These are phyloP conservation scores for Xenus cinereus DNA, from an alignment of 2,113 vertebrate species.

Conservation along the genomic window DNA sequence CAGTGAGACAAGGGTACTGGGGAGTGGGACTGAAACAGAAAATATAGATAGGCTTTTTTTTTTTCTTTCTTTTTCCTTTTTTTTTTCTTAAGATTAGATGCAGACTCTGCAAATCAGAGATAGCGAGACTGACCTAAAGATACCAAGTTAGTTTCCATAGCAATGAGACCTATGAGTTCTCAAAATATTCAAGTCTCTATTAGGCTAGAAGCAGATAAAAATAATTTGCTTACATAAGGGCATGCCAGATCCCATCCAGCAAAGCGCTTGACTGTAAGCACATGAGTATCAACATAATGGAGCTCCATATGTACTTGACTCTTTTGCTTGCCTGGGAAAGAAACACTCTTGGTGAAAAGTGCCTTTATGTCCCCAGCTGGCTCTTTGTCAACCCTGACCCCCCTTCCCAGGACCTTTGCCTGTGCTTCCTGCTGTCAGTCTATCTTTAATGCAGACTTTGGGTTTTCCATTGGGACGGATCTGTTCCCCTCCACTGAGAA, in stretches of 20 bases:
- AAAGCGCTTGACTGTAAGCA: background rate
- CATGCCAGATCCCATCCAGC: background rate
- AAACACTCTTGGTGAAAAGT: background rate
- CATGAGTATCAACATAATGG: background rate
- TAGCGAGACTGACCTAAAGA: constrained; percentile 41
- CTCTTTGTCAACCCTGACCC: background rate
- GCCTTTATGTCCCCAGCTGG: background rate
- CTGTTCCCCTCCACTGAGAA: fast-evolving
- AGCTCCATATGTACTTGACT: background rate
- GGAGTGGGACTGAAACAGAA: background rate
- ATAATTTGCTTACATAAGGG: constrained; percentile 28
- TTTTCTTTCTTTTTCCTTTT: no score
- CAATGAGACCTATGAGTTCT: constrained; percentile 21
- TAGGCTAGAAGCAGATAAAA: constrained; percentile 43
- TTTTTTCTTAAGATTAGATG: background rate
- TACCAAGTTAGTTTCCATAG: constrained; percentile 53
- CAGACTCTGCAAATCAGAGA: background rate
- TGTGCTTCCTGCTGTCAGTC: background rate
- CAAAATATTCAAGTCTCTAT: constrained; percentile 21
- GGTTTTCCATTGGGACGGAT: background rate
- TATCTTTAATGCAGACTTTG: background rate
- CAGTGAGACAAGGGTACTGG: background rate
- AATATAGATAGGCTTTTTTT: no score
- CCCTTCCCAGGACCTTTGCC: background rate
- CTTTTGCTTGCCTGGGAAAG: background rate